Conservation (phyloP, 2,797 vertebrate genomes). For the Typhlichthys subterraneus region DNA sequence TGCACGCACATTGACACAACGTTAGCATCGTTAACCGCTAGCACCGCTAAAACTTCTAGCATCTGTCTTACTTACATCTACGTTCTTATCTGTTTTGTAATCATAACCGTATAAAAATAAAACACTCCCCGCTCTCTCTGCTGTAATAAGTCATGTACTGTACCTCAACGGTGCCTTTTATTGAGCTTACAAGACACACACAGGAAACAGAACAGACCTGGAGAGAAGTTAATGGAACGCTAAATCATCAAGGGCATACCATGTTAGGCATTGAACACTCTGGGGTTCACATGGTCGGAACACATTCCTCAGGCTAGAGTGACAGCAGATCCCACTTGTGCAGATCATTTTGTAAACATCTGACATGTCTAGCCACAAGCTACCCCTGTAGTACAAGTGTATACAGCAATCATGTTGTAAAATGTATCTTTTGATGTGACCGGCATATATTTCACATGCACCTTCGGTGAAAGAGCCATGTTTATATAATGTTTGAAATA, state of each 20-base stretch:
- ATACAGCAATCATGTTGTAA: constrained; percentile 33
- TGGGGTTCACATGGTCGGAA: constrained; percentile 34
- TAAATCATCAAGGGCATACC: constrained; percentile 53
- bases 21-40: too few species aligned
- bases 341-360: constrained; percentile 65
- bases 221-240: constrained; percentile 52
- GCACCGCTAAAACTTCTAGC: too few species aligned
- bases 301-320: constrained; percentile 43
- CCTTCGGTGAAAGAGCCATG: constrained; percentile 40
- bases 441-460: constrained; percentile 44
- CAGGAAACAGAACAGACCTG: constrained; percentile 36
- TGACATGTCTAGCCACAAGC: constrained; percentile 53
- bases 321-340: constrained; percentile 48
- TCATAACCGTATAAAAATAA: background rate
- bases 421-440: constrained; percentile 49
- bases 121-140: constrained; percentile 25
- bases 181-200: constrained; percentile 25
- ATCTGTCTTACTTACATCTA: background rate
- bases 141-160: constrained; percentile 25
- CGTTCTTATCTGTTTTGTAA: background rate
- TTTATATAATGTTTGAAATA: constrained; percentile 55
- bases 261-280: constrained; percentile 60
- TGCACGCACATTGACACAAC: constrained; percentile 34
- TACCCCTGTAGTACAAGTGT: constrained; percentile 34
- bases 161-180: constrained; percentile 5